Base-by-base conservation (phyloP, 2,888 invertebrate genomes). In the Halictus quadricinctus region DNA sequence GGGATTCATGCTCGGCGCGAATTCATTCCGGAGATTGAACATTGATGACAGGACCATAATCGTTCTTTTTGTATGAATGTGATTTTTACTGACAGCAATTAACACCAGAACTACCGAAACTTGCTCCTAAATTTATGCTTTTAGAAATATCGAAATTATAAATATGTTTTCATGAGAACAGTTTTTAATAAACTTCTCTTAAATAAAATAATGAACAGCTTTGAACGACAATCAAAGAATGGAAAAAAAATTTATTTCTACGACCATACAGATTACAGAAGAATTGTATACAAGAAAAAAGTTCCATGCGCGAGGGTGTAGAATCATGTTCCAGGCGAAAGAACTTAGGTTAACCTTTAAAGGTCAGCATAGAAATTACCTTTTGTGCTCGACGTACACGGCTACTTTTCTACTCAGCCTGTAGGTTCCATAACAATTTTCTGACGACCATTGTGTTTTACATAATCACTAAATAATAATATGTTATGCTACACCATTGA, bases 261-360 rank as follows among this genome's bases (percentile, higher is more conserved):
- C 54, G 21, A 64, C 4, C 12, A 2, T 41, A n/a, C 3, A 54
- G 13, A 12, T 36, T 21, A 21, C n/a, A 15, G 21, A n/a, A 2
- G 13, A 7, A 15, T n/a, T 0, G 29, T 7, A 7, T 0, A n/a
- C 13, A n/a, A 58, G 41, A n/a, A 21, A 36, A 21, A 12, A n/a
- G 4, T 13, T 74, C 12, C 50, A 41, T 50, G 21, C 36, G 36
- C 7, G 21, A n/a, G 54, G 54, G 25, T 54, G 41, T 54, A n/a
- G 36, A 54, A n/a, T 8, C 54, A 6, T 10, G 36, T 21, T 4
- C 3, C n/a, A 15, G 54, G 36, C n/a, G 36, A 41, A 41, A 58
- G 21, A 74, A 58, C 54, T n/a, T 58, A 36, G 54, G 73, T 50
- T 73, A 73, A 58, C 54, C 74, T 58, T 74, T 74, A 74, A 74